A percentile compares a stretch with the other conserved stretches of the same genome.
These are phyloP conservation scores for Osmoderma eremita DNA, from an alignment of 2,888 invertebrate species.

Conservation along the genomic window DNA sequence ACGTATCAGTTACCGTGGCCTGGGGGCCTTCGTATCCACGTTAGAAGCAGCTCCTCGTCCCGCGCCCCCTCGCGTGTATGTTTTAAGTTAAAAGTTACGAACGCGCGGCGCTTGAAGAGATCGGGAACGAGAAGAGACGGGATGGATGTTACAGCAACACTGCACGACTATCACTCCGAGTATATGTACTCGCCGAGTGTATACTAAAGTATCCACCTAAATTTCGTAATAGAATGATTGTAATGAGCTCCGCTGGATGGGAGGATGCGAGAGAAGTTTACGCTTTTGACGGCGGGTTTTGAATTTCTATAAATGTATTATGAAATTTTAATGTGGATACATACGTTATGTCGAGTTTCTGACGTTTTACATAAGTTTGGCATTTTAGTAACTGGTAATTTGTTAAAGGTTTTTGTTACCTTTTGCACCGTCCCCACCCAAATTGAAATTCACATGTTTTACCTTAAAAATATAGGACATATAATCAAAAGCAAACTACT, in stretches of 20 bases:
- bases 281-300: slow-evolving; percentile 20
- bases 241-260: slow-evolving; percentile 13
- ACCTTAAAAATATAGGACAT: too few relatives aligned
- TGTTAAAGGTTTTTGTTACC: too few relatives aligned
- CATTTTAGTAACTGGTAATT: too few relatives aligned
- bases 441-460: too few relatives aligned
- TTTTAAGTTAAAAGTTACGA: slow-evolving; percentile 14
- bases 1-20: slow-evolving; percentile 52
- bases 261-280: slow-evolving; percentile 8
- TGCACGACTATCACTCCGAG: background rate
- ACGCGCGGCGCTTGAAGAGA: slow-evolving; percentile 10
- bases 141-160: slow-evolving; percentile 1
- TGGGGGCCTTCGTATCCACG: slow-evolving; percentile 37
- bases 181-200: background rate
- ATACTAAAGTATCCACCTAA: slow-evolving; percentile 16
- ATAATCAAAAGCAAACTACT: too few relatives aligned
- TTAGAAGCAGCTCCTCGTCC: slow-evolving; percentile 12
- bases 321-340: background rate
- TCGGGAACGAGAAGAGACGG: background rate
- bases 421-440: too few relatives aligned
- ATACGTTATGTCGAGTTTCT: too few relatives aligned
- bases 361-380: too few relatives aligned
- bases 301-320: slow-evolving; percentile 16
- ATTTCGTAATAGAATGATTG: slow-evolving; percentile 26
- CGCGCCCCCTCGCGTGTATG: slow-evolving; percentile 12